Conservation (phyloP, 2,113 vertebrate species). For the Bubalus kerabau region DNA sequence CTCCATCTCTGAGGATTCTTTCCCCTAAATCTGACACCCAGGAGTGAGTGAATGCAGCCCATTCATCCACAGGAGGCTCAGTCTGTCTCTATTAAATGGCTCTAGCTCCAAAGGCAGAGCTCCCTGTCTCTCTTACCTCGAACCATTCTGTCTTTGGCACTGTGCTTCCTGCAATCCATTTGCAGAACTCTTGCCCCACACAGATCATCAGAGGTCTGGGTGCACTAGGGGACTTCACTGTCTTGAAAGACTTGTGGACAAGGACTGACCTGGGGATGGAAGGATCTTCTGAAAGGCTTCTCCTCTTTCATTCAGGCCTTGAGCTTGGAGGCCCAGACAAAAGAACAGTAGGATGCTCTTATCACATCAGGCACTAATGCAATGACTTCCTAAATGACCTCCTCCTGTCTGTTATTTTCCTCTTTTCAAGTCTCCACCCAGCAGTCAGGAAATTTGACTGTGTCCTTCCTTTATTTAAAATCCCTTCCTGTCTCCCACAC, state of each 20-base stretch:
- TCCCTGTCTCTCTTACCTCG: not conserved
- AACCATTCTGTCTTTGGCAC: not conserved
- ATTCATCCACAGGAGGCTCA: not conserved
- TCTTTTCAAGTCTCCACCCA: not conserved
- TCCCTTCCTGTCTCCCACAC: not conserved
- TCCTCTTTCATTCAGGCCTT: not conserved
- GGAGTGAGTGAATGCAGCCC: not conserved
- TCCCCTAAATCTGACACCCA: not conserved
- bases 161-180: not conserved
- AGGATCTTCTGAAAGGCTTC: not conserved
- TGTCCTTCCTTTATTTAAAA: not conserved
- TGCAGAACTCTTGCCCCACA: not conserved
- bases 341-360: not conserved
- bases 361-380: not conserved
- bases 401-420: not conserved
- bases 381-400: not conserved
- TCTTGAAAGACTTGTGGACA: not conserved
- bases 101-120: not conserved
- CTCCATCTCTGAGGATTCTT: not conserved
- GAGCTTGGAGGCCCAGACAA: not conserved
- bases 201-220: not conserved
- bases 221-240: not conserved
- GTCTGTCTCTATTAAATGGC: not conserved
- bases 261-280: not conserved
- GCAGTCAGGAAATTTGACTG: not conserved